These are phyloP conservation scores for Xestobium rufovillosum DNA, from an alignment of 2,888 invertebrate species.

Conservation along the genomic window DNA sequence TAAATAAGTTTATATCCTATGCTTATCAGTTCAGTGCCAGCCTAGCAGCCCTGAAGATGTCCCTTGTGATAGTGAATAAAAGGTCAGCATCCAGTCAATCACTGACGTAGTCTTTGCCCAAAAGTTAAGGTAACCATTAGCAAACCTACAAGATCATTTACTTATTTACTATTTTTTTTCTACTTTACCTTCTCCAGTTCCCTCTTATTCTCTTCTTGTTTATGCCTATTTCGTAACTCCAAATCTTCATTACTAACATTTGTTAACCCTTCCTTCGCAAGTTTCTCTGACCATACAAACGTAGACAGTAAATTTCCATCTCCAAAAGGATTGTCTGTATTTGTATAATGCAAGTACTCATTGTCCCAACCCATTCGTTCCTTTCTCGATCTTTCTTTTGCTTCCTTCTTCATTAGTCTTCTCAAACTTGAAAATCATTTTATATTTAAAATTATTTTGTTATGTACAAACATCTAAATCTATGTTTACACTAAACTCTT, in stretches of 20 bases:
- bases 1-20: too few relatives aligned
- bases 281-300: conserved; percentile 95
- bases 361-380: conserved; percentile 97
- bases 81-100: too few relatives aligned
- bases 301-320: conserved; percentile 91
- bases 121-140: too few relatives aligned
- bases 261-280: conserved; percentile 85
- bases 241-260: conserved; percentile 71
- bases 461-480: neutral
- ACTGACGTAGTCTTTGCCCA: too few relatives aligned
- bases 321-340: conserved; percentile 97
- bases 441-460: neutral
- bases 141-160: too few relatives aligned
- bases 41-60: too few relatives aligned
- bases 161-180: too few relatives aligned
- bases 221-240: conserved; percentile 73
- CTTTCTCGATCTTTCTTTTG: conserved; percentile 78
- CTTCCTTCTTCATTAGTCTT: conserved; percentile 82
- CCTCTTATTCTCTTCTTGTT: conserved; percentile 83
- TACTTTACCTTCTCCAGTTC: conserved; percentile 77
- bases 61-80: too few relatives aligned
- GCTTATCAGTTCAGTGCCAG: too few relatives aligned
- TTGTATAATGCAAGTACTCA: conserved; percentile 94
- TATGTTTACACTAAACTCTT: neutral
- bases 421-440: conserved; percentile 43